These are phyloP conservation scores for Trichonephila clavata DNA, from an alignment of 1,140 invertebrate species.

Conservation along the genomic window DNA sequence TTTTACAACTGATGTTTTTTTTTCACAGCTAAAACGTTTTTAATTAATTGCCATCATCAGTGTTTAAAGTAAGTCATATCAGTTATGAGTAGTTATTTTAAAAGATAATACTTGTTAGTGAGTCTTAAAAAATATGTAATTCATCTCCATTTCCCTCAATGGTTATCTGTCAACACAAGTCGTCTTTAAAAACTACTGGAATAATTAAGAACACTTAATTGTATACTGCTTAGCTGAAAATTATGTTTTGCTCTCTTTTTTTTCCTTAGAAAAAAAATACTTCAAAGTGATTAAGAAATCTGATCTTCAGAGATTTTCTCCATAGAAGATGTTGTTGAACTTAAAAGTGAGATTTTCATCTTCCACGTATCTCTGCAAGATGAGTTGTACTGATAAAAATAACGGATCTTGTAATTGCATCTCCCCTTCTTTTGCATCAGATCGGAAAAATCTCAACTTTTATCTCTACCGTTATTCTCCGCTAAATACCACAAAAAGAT, in stretches of 20 bases:
- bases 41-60: too few species aligned
- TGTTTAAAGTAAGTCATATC: too few species aligned
- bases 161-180: background rate
- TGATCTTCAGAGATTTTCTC: background rate
- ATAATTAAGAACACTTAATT: background rate
- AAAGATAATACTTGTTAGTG: background rate
- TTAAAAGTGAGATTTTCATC: conserved; percentile 5
- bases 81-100: background rate
- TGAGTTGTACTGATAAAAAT: conserved; percentile 8
- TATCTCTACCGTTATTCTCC: background rate
- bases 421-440: background rate
- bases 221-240: background rate
- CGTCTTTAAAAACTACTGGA: background rate
- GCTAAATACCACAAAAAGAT: background rate
- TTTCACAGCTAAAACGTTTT: too few species aligned
- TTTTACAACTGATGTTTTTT: too few species aligned
- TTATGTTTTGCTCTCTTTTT: background rate
- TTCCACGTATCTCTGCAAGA: background rate
- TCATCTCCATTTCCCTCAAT: background rate
- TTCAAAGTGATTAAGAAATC: background rate
- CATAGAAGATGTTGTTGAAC: background rate
- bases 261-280: background rate
- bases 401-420: background rate
- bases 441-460: conserved; percentile 16
- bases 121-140: background rate